These are phyloP conservation scores for Idaea aversata DNA, from an alignment of 2,888 invertebrate species.

Conservation along the genomic window DNA sequence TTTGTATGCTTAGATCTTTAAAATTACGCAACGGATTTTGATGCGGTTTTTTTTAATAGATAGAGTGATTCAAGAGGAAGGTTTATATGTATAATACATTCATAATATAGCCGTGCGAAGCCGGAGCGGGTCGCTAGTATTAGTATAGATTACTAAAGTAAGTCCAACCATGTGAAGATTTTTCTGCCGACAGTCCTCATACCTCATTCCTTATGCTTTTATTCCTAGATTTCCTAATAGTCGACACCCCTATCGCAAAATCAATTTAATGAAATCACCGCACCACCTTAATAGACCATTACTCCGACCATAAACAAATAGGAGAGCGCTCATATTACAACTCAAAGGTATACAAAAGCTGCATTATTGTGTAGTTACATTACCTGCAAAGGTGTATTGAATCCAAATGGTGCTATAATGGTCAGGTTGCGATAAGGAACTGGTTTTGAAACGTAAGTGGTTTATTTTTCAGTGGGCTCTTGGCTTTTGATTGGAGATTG, in stretches of 20 bases:
- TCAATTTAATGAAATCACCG: slow-evolving; percentile 13
- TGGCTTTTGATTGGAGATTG: slow-evolving; percentile 21
- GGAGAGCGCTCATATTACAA: slow-evolving; percentile 23
- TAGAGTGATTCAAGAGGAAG: no score
- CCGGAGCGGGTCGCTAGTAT: no score
- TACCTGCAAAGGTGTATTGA: slow-evolving; percentile 33
- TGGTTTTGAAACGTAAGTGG: slow-evolving; percentile 15
- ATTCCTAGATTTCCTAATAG: background rate
- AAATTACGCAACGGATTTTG: no score
- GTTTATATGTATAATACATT: no score
- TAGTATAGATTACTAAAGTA: no score
- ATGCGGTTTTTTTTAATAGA: no score
- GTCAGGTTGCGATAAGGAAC: slow-evolving; percentile 14
- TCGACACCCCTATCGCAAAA: slow-evolving; percentile 21
- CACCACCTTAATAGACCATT: slow-evolving; percentile 46
- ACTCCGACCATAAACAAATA: slow-evolving; percentile 48
- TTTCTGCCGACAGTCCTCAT: no score
- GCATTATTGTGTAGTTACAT: background rate
- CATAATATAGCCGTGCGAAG: no score
- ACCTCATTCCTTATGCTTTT: no score
- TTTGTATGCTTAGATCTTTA: no score
- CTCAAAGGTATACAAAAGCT: background rate
- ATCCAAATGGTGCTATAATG: slow-evolving; percentile 59
- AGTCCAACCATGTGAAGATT: no score
- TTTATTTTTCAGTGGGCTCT: slow-evolving; percentile 24